Evolutionary conservation across 2,888 invertebrate species (phyloP), one percentile per base, ranked within the genome.

Genomic region (Zele albiditarsus): DNA sequence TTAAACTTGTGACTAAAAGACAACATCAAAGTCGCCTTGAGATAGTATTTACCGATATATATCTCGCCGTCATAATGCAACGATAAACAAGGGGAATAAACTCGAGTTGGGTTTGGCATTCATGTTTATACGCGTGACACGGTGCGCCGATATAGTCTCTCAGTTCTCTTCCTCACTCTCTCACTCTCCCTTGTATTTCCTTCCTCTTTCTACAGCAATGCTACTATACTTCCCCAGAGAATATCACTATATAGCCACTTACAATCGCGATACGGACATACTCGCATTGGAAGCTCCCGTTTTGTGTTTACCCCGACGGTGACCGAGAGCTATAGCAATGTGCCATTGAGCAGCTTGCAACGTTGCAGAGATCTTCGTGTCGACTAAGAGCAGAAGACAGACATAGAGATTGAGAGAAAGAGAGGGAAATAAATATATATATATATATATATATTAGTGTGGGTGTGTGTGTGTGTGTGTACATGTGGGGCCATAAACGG

Each of bases 241-340:
- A 74, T 53, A 53, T 65, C 25, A 25, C 67, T 42, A 8, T 60
- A 68, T 23, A 33, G n/a, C 25, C 57, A 74, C 68, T 74, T 53
- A 74, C 69, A 62, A 74, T 74, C 63, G 74, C 69, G 74, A 74
- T 74, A 74, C 20, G 53, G 23, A 74, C 69, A 73, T 68, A 69
- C 66, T 53, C 25, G 42, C 58, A 20, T 53, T 53, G 20, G 28
- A 65, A 70, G 71, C 71, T 75, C 71, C 75, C 25, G 71, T 71
- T 75, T 46, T 23, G 46, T 75, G 67, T 67, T 75, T 67, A 75
- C 67, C 60, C 67, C 67, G 71, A 71, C 71, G 66, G 67, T 66
- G 71, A 71, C 67, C 67, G 28, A 67, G 60, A 60, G 58, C 38
- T 58, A 12, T 12, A 68, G 28, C 31, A 60, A 58, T 4, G 27